These are phyloP conservation scores for Xenopus laevis DNA, from an alignment of 2,113 vertebrate genomes.

Conservation along the genomic window DNA sequence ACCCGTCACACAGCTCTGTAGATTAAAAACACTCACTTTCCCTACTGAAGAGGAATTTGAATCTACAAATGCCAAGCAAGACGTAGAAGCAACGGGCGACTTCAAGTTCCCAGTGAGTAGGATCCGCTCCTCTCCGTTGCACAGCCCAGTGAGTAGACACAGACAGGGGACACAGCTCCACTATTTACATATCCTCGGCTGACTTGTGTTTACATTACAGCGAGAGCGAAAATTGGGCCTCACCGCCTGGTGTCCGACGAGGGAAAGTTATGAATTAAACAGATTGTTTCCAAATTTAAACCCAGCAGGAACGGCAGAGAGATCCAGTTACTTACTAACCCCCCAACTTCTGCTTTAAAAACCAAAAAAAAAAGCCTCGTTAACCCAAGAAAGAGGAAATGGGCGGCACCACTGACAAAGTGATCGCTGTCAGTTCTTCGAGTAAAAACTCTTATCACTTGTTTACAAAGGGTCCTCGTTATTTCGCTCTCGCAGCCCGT, in stretches of 20 bases:
- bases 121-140: too few species aligned
- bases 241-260: not conserved
- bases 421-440: too few species aligned
- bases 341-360: not conserved
- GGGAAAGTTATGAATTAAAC: constrained; percentile 17
- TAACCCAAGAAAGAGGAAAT: not conserved
- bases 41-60: too few species aligned
- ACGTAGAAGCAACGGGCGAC: too few species aligned
- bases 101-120: too few species aligned
- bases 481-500: too few species aligned
- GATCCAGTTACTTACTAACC: not conserved
- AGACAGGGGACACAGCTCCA: not conserved
- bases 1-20: too few species aligned
- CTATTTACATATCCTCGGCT: constrained; percentile 2
- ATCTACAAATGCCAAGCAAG: too few species aligned
- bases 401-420: not conserved
- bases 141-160: too few species aligned
- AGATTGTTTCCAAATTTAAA: constrained; percentile 22
- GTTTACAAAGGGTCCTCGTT: too few species aligned
- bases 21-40: too few species aligned
- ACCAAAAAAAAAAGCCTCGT: not conserved
- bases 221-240: not conserved
- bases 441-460: too few species aligned
- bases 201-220: constrained; percentile 24
- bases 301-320: not conserved